Evolutionary conservation across 2,113 vertebrate genomes (phyloP), one percentile per base, ranked within the genome.

Genomic region (Trinectes maculatus): DNA sequence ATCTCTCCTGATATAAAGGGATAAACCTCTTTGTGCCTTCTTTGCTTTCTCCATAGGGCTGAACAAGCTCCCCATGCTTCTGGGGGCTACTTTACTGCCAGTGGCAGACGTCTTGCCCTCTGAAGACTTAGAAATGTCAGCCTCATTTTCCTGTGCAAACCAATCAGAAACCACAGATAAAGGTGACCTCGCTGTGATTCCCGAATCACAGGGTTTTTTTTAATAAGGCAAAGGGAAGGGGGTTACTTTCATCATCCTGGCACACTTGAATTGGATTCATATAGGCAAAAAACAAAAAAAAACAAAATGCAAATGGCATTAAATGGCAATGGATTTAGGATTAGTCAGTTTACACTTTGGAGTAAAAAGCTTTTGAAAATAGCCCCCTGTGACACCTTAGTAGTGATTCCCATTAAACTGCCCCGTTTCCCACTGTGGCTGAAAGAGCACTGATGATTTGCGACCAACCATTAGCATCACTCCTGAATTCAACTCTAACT

Each of bases 321-420:
- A 19, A 16, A 51, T 4, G 13, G 47, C 3, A 51, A 5, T 54
- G 36, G 56, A 87, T 52, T 81, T 56, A 21, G 26, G 34, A 87
- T 59, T 36, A 69, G 56, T 72, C 82, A 81, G 79, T 87, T 43
- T 54, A 77, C 87, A 91, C 91, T 92, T 89, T 89, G 90, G 91
- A 93, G 90, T 92, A 90, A 92, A 86, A 90, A 83, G 89, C 88
- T 89, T 90, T 87, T 93, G 91, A 92, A 93, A 92, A 90, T 92
- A 92, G 89, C 91, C 91, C 92, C 91, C 89, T 78, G 81, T 80
- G 81, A 85, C 57, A 68, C 85, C 77, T 83, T 31, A 8, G 29
- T 80, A 82, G 82, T 71, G 36, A 55, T 21, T 60, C 82, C 82
- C 51, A 49, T 47, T 39, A 31, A 10, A n/a, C 43, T 2, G 18